Percentiles rank a stretch among this genome's conserved stretches.
These are phyloP conservation scores for Cydia amplana DNA, from an alignment of 1,140 invertebrate species.

Conservation along the genomic window DNA sequence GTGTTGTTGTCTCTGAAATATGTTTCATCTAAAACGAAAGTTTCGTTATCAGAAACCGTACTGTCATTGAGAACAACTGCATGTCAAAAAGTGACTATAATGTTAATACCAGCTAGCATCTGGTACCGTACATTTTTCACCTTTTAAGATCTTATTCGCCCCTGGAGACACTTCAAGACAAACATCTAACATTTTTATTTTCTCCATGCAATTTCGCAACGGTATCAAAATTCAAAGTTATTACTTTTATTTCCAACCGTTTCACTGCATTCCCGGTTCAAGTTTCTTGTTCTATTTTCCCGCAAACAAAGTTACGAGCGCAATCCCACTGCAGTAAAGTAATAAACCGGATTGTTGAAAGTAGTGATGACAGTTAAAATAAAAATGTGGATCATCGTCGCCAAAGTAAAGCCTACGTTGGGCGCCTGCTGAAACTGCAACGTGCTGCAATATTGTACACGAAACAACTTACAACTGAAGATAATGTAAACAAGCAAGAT, in stretches of 20 bases:
- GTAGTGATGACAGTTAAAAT: constrained; percentile 21
- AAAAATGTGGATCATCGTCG: constrained; percentile 26
- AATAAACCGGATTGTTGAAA: constrained; percentile 12
- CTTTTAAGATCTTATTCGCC: background rate
- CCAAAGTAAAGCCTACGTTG: constrained; percentile 10
- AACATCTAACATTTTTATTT: background rate
- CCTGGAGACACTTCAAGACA: constrained; percentile 2
- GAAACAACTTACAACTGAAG: constrained; percentile 6
- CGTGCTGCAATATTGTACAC: constrained; percentile 33
- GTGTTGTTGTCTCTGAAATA: too few species aligned
- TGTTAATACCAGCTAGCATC: background rate
- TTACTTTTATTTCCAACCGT: constrained; percentile 16
- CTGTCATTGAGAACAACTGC: background rate
- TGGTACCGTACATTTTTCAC: background rate
- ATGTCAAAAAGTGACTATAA: background rate
- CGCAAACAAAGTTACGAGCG: constrained; percentile 10
- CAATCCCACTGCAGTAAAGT: constrained; percentile 15
- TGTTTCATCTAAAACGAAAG: background rate
- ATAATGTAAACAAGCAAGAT: background rate
- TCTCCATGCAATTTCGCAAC: constrained; percentile 4
- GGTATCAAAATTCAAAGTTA: constrained; percentile 17
- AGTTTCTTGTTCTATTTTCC: constrained; percentile 18
- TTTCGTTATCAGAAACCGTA: background rate
- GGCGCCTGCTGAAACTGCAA: background rate
- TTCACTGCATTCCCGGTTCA: constrained; percentile 16